Conservation (phyloP, 1,140 invertebrate genomes). For the Drosophila pallidifrons region DNA sequence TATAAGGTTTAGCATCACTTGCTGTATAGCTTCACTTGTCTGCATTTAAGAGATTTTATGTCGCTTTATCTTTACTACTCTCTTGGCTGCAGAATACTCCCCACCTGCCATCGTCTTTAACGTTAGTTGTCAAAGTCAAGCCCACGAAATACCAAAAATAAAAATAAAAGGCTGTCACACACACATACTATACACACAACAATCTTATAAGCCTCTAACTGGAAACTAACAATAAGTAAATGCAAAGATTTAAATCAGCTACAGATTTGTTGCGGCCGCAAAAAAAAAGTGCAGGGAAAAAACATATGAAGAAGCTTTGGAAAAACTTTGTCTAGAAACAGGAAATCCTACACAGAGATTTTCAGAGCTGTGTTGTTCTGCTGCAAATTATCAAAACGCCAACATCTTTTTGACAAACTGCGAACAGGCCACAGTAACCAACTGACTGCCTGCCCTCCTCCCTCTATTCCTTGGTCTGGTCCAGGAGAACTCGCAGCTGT, state of each 20-base stretch:
- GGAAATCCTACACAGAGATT: constrained; percentile 77
- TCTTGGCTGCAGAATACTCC: constrained; percentile 11
- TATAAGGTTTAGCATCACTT: not conserved
- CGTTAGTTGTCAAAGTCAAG: constrained; percentile 58
- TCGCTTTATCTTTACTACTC: constrained; percentile 9
- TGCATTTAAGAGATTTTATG: constrained; percentile 32
- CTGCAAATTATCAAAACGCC: constrained; percentile 82
- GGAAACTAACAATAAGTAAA: constrained; percentile 76
- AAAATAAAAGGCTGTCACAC: constrained; percentile 16
- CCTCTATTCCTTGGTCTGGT: constrained; percentile 42
- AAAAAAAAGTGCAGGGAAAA: constrained; percentile 24
- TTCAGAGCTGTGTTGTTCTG: constrained; percentile 45
- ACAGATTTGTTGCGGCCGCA: constrained; percentile 66
- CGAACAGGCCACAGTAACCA: constrained; percentile 51
- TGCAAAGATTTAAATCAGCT: constrained; percentile 75
- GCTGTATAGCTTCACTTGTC: not conserved
- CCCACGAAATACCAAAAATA: constrained; percentile 44
- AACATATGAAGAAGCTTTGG: constrained; percentile 31
- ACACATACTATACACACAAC: constrained; percentile 28
- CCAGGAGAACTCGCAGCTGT: constrained; percentile 45
- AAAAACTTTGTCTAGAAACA: constrained; percentile 63
- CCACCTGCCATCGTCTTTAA: constrained; percentile 32
- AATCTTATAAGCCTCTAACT: constrained; percentile 63
- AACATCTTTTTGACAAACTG: constrained; percentile 84
- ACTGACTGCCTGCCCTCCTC: constrained; percentile 3